Conservation (phyloP, 2,888 invertebrate species). For the Rotaria socialis region DNA sequence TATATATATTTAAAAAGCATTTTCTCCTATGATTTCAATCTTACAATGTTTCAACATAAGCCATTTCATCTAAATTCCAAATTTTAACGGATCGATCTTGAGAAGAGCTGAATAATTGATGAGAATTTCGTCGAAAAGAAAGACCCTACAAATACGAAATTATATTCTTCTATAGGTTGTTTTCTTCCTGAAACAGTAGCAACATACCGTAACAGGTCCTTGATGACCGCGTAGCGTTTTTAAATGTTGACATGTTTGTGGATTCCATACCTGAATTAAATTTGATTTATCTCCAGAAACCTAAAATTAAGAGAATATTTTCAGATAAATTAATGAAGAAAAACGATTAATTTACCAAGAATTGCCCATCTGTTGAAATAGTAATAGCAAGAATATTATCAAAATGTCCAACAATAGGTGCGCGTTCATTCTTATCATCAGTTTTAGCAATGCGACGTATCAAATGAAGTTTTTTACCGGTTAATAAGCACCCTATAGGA, state of each 20-base stretch:
- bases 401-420: conserved; percentile 53
- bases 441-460: not conserved
- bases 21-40: conserved; percentile 48
- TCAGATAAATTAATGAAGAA: conserved; percentile 30
- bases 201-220: conserved; percentile 48
- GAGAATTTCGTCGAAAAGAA: conserved; percentile 77
- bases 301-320: conserved; percentile 54
- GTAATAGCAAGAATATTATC: conserved; percentile 67
- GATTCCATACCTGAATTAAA: conserved; percentile 78
- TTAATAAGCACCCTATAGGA: conserved; percentile 55
- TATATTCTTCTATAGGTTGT: too few species aligned
- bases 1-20: too few species aligned
- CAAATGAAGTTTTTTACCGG: conserved; percentile 53
- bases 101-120: conserved; percentile 70
- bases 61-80: conserved; percentile 92
- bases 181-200: not conserved
- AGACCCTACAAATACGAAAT: conserved; percentile 64
- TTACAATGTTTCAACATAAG: conserved; percentile 84
- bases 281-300: conserved; percentile 70
- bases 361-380: conserved; percentile 74
- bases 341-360: conserved; percentile 65
- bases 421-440: conserved; percentile 48
- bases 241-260: conserved; percentile 70
- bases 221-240: conserved; percentile 69
- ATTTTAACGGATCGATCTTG: conserved; percentile 71